Evolutionary conservation across 2,797 vertebrate genomes (phyloP).

Genomic region (Rhynchotus rufescens): DNA sequence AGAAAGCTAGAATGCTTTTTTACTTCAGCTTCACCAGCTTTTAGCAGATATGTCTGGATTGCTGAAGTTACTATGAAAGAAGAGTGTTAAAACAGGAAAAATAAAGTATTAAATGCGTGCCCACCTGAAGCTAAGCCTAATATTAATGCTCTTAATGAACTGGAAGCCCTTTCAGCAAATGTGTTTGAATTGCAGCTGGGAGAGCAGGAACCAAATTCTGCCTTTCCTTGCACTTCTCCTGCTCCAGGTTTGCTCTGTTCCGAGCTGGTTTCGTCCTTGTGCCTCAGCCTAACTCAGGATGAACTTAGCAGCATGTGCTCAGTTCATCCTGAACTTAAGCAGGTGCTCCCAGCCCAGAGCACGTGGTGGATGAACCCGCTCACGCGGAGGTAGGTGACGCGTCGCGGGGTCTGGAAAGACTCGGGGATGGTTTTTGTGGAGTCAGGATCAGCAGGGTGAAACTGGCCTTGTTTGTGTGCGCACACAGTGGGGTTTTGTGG

Average conservation of each 20-base stretch:
- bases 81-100: neutral
- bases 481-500: neutral
- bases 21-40: neutral
- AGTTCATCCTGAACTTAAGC: too few relatives aligned
- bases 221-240: neutral
- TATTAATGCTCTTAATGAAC: neutral
- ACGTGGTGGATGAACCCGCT: neutral
- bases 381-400: neutral
- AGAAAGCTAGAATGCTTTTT: neutral
- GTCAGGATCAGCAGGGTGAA: neutral
- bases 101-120: neutral
- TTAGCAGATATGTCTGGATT: neutral
- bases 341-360: neutral
- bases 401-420: neutral
- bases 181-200: neutral
- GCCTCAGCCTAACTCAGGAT: neutral
- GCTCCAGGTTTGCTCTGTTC: neutral
- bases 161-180: neutral
- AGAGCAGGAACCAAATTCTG: neutral
- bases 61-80: neutral
- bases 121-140: neutral
- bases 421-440: neutral
- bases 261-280: neutral
- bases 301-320: neutral
- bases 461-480: neutral